Base-by-base conservation (phyloP, 2,113 vertebrate genomes). In the Cavia aperea region DNA sequence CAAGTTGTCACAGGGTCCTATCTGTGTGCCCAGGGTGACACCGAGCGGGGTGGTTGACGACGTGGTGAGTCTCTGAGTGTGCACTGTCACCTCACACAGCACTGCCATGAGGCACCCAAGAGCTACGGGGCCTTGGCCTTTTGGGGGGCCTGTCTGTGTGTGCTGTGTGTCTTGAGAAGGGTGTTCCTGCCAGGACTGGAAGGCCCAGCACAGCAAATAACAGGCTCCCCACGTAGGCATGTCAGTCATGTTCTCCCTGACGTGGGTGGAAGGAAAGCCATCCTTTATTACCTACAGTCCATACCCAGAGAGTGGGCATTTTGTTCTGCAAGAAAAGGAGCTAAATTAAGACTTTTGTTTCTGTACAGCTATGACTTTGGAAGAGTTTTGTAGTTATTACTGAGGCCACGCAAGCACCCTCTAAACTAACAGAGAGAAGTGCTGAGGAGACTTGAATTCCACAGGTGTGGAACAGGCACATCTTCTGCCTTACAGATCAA, bases 341-440 rank as follows among this genome's bases (percentile, higher is more conserved):
- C 26, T 89, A 77, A 96, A 86, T 83, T 60, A 89, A 58, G 56
- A 68, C 88, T 86, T 62, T 66, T 56, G 62, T 81, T 83, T 72
- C 72, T 31, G 19, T 26, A 63, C 31, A 81, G 21, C 23, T 77
- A 23, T 51, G 63, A 89, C 54, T 78, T 68, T 82, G 77, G 83
- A 95, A 94, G 36, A 90, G 92, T 77, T 90, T 39, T 39, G 24
- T 56, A 56, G 86, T 78, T 86, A 88, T 51, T 68, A 49, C 51
- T 89, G 92, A 91, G 90, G 60, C 39, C 62, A 39, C 31, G 5
- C 49, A 78, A 96, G 46, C 4, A 31, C 43, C 39, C 33, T 84
- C 33, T 72, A 84, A 89, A 92, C 66, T 51, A 86, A 81, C 43
- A 18, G 84, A 95, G 82, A 92, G 91, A 91, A 92, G 86, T 62